These are phyloP conservation scores for Cyclargus thomasi DNA, from an alignment of 1,140 invertebrate genomes.

Conservation along the genomic window DNA sequence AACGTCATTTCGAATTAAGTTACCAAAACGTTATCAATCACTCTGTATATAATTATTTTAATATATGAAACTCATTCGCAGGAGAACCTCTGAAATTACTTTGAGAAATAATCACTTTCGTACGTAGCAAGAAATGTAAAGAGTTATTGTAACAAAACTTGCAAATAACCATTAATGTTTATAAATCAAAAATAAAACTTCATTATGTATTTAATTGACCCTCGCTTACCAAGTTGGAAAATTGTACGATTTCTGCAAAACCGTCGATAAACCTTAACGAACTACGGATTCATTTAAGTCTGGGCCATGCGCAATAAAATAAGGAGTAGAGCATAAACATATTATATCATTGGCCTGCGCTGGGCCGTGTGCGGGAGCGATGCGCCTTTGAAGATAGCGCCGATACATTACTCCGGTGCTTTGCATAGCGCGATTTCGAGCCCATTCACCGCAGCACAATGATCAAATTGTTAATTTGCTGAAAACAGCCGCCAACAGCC, in stretches of 20 bases:
- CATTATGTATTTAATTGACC: too few relatives aligned
- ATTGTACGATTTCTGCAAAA: neutral
- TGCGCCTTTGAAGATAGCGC: conserved; percentile 52
- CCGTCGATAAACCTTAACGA: neutral
- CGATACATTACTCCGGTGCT: conserved; percentile 42
- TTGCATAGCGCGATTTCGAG: conserved; percentile 38
- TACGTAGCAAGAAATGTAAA: too few relatives aligned
- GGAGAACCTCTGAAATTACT: too few relatives aligned
- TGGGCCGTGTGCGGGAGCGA: conserved; percentile 36
- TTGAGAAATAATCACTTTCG: too few relatives aligned
- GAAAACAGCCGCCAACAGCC: neutral
- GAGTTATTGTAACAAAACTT: too few relatives aligned
- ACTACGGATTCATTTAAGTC: neutral
- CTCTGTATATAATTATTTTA: neutral
- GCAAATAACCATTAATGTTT: too few relatives aligned
- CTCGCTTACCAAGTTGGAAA: neutral
- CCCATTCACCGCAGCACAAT: conserved; percentile 17
- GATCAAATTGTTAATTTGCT: conserved; percentile 12
- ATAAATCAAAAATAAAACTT: too few relatives aligned
- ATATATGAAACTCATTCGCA: neutral
- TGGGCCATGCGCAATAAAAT: neutral
- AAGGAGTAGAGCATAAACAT: neutral
- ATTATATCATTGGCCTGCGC: neutral
- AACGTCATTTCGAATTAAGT: neutral
- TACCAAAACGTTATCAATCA: conserved; percentile 1